Conservation (phyloP, 2,113 vertebrate species). For the Tachysurus vachellii region DNA sequence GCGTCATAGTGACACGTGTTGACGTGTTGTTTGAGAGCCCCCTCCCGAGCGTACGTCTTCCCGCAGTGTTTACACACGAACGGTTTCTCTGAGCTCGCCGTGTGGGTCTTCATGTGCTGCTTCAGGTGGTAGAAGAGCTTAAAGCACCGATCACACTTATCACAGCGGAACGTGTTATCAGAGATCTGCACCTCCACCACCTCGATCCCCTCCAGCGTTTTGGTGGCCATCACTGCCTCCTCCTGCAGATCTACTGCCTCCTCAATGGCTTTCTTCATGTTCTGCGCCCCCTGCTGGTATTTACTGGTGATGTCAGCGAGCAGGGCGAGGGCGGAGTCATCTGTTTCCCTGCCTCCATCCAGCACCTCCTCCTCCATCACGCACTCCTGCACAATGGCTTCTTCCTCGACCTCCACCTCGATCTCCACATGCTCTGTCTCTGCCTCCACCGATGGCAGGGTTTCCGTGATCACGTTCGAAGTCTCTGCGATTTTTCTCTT, state of each 20-base stretch:
- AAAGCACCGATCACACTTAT: slow-evolving; percentile 93
- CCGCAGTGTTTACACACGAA: slow-evolving; percentile 90
- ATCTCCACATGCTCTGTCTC: slow-evolving; percentile 86
- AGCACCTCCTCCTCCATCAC: slow-evolving; percentile 82
- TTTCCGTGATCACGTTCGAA: slow-evolving; percentile 89
- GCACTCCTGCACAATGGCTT: slow-evolving; percentile 78
- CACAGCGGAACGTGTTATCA: slow-evolving; percentile 95
- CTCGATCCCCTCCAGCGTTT: slow-evolving; percentile 91
- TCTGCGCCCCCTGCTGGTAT: slow-evolving; percentile 85
- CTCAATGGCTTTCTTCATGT: slow-evolving; percentile 62
- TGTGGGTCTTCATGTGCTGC: slow-evolving; percentile 95
- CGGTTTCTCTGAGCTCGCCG: slow-evolving; percentile 75
- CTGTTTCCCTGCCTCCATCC: slow-evolving; percentile 80
- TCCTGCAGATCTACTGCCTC: slow-evolving; percentile 76
- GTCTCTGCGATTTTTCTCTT: slow-evolving; percentile 92
- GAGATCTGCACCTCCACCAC: slow-evolving; percentile 97
- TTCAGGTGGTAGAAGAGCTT: slow-evolving; percentile 98
- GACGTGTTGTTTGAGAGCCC: slow-evolving; percentile 93
- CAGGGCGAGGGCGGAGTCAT: slow-evolving; percentile 91
- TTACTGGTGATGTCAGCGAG: slow-evolving; percentile 98
- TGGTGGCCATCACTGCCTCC: slow-evolving; percentile 83
- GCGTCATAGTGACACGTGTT: slow-evolving; percentile 88
- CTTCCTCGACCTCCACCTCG: slow-evolving; percentile 86
- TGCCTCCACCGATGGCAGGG: slow-evolving; percentile 79
- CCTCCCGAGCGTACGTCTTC: slow-evolving; percentile 94